A percentile compares a stretch with the other conserved stretches of the same genome.
Evolutionary conservation across 2,888 invertebrate species (phyloP).

Genomic region (Allygus modestus): DNA sequence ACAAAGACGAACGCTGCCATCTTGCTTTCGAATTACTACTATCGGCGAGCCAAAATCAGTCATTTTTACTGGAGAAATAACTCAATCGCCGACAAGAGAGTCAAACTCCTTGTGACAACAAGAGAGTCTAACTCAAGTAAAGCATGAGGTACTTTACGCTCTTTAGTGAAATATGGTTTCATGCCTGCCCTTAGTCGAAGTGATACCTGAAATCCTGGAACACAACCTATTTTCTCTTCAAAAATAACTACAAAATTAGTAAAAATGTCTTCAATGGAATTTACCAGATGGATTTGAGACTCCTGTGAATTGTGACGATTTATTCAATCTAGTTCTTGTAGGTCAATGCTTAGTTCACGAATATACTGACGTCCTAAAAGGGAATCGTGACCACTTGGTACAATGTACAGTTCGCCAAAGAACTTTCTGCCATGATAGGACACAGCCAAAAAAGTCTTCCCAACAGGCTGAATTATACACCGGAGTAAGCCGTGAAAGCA

Average conservation of each 20-base stretch:
- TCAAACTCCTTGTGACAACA: conserved; percentile 1
- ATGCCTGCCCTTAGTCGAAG: neutral
- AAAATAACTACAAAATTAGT: neutral
- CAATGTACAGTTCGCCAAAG: neutral
- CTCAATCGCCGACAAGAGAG: neutral
- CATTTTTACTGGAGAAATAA: neutral
- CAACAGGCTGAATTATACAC: neutral
- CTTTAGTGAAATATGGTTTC: conserved; percentile 1
- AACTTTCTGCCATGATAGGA: neutral
- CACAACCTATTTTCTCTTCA: neutral
- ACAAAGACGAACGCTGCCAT: conserved; percentile 5
- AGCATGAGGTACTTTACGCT: neutral
- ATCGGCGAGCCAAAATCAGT: neutral
- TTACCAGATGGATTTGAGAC: neutral
- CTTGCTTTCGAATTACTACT: neutral
- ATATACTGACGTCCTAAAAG: neutral
- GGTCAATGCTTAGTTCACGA: neutral
- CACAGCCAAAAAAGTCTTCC: neutral
- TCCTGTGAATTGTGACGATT: neutral
- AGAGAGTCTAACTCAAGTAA: neutral
- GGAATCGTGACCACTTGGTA: neutral
- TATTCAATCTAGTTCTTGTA: neutral
- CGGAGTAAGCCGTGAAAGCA: neutral
- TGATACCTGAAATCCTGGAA: neutral
- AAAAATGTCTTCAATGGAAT: neutral